Base-by-base conservation (phyloP, 2,888 invertebrate species). In the Monopis laevigella region DNA sequence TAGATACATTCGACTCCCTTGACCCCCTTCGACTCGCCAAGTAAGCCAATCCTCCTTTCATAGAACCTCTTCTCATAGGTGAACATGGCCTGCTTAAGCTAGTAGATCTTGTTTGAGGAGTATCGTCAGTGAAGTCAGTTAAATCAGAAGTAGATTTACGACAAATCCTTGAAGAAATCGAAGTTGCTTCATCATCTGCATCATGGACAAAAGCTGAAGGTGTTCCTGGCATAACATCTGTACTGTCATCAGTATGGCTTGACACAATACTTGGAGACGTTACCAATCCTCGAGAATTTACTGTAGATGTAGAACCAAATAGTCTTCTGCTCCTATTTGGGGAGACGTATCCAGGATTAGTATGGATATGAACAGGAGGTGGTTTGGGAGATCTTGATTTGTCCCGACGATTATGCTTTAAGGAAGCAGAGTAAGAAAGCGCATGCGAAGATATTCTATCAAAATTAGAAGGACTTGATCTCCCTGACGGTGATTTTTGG, bases 11-110 rank as follows among this genome's bases (percentile, higher is more conserved):
- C 1, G 90, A 90, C 53, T 87, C 86, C n/a, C 92, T 77, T 0
- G 91, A 91, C n/a, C 90, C 89, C n/a, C 93, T 82, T 39, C 92
- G 83, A 43, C 91, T 92, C n/a, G 93, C 93, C 53, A 93, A 71
- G 60, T 91, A 92, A 2, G 93, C 93, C 53, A 89, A 58, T 1
- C 88, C 88, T 0, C 88, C 87, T 54, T 85, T 86, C 58, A 85
- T 82, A 0, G 87, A 87, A 1, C 90, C 89, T 39, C 88, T 82
- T 18, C 90, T 77, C 53, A 89, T 82, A 0, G 87, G 86, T 0
- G 87, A 89, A 59, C 82, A 84, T 10, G 84, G 86, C 50, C 85
- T 75, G 48, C 85, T 86, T 10, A 85, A 61, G 40, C 84, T 84
- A 2, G 87, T 87, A 16, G 86, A 82, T 2, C 85, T 70, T 1